phyloP scores from a whole-genome alignment of 2,797 vertebrate species.

The Diceros bicornis region DNA sequence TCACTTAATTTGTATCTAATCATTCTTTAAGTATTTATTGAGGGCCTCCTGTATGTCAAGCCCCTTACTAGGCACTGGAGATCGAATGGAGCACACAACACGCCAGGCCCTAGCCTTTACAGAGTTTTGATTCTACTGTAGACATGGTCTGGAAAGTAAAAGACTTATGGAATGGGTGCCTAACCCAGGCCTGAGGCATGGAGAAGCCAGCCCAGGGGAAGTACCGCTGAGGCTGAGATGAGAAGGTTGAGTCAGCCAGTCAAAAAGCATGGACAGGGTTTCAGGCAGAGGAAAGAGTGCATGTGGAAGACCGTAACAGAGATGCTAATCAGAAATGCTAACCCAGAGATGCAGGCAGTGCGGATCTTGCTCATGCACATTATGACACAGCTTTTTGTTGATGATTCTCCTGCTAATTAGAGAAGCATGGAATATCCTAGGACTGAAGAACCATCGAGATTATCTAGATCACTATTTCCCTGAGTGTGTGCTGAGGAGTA shows the following conservation, averaged over 20 bases:
- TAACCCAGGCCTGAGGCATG: neutral
- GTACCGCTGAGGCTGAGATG: neutral
- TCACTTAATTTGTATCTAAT: conserved; percentile 47
- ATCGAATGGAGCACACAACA: neutral
- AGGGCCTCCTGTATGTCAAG: neutral
- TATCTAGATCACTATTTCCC: neutral
- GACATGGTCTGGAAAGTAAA: conserved; percentile 26
- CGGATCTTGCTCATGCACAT: neutral
- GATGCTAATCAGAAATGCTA: neutral
- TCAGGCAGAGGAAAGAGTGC: neutral
- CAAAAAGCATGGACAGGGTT: neutral
- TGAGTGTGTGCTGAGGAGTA: neutral
- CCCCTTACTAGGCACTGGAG: neutral
- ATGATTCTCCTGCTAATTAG: neutral
- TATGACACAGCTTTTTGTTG: neutral
- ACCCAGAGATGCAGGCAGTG: neutral
- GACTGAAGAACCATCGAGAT: neutral
- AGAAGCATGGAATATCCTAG: neutral
- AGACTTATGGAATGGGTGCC: neutral
- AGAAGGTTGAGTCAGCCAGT: neutral
- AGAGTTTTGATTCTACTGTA: neutral
- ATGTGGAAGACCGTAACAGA: neutral
- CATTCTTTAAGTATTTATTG: conserved; percentile 28
- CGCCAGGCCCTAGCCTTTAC: neutral
- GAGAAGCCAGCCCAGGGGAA: neutral